Evolutionary conservation across 2,113 vertebrate genomes (phyloP), one percentile per base, ranked within the genome.

Genomic region (Aspiorhynchus laticeps): DNA sequence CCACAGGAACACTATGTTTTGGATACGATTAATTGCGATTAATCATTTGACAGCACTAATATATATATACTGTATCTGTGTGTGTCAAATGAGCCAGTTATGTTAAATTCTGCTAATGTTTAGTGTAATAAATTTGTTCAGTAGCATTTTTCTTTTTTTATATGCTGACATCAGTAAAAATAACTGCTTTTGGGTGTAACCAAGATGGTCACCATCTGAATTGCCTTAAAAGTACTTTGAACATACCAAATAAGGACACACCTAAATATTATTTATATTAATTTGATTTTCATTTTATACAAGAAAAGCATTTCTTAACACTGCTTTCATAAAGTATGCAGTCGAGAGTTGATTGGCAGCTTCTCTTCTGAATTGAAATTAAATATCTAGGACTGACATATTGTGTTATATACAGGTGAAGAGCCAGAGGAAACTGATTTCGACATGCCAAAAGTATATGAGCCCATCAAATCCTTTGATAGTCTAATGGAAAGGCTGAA

Each of bases 381-480:
- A 71, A 48, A 82, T 59, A 59, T 83, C 59, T 46, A 1, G 28
- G 2, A 17, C 38, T 38, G 9, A 41, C n/a, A 36, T 75, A 15
- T 36, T 59, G 1, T 76, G 17, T 67, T 86, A 41, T 4, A 63
- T 87, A 38, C 90, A 99, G 98, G 95, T 69, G 97, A 97, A 86
- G 95, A 97, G 67, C 85, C 95, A 5, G 96, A 97, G 43, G 95
- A 94, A 21, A 74, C 88, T n/a, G 95, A 95, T 86, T 93, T 95
- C 81, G 93, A 96, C 90, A 93, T 95, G 93, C 97, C 96, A 1
- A 99, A 97, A 91, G 92, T 98, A 56, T 99, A 99, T 59, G 97
- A 99, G 86, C 95, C 97, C 17, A 88, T 97, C 19, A 89, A 92
- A 77, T 98, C 96, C 3, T 96, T 97, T 88, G 89, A 93, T 81